Evolutionary conservation across 2,888 invertebrate species (phyloP), one percentile per base, ranked within the genome.

Genomic region (Morpho deidamia): DNA sequence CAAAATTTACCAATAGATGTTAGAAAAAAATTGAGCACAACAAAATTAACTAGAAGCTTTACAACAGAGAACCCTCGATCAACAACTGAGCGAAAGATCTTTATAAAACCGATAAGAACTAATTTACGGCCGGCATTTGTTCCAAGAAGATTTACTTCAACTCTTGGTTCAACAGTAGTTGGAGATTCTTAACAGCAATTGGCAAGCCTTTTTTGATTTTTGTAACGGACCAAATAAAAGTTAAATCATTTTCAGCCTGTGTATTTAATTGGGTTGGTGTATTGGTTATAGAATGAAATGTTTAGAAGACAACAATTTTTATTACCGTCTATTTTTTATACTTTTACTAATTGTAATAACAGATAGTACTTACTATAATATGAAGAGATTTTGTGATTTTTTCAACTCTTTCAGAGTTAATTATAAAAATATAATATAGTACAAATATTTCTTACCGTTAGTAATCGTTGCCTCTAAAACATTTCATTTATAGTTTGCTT

Each of bases 1-100:
- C 87, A 88, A 70, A 90, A 89, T 45, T 83, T 89, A 7, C 90
- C 90, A 8, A 68, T 88, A 44, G 89, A 90, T 62, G 44, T 77
- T 9, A 83, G 76, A 63, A 87, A 81, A 58, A 74, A 69, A 51
- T 41, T 63, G 5, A 66, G 55, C 0, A 64, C 63, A 39, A 56
- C 72, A 12, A 85, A 77, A 70, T 58, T 70, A 43, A 32, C 59
- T 45, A 83, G 74, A 72, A 68, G 69, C 1, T 81, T 71, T 39
- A 85, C 87, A 0, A 88, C 88, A 7, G 85, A 84, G 63, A 56
- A 72, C 5, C 83, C 87, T 39, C 81, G 74, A 61, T 70, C 81
- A 0, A 82, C 87, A 1, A 85, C 88, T 1, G 84, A 85, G 61
- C 81, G 78, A 57, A 86, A 80, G 68, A 63, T 78, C 1, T 81